Conservation (phyloP, 2,113 vertebrate genomes). For the Dendropsophus ebraccatus region DNA sequence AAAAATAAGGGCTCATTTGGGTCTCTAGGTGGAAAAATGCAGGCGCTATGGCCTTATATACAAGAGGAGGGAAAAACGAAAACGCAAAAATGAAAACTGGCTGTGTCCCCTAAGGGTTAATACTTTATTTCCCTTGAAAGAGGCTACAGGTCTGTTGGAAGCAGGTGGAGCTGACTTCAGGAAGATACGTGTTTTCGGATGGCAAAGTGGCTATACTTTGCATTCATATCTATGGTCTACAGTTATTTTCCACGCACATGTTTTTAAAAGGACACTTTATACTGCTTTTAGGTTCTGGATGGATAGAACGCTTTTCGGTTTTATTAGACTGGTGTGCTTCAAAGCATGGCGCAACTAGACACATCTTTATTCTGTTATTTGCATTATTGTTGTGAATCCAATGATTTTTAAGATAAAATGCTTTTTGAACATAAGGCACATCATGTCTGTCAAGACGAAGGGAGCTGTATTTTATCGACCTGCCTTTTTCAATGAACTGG, state of each 20-base stretch:
- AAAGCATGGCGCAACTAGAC: slow-evolving; percentile 3
- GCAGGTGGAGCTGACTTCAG: background rate
- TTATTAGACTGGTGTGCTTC: background rate
- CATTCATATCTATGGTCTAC: background rate
- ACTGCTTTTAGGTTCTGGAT: too few species aligned
- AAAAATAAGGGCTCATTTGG: too few species aligned
- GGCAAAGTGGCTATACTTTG: background rate
- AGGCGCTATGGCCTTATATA: too few species aligned
- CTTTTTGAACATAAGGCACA: slow-evolving; percentile 48
- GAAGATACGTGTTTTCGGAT: background rate
- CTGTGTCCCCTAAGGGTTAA: too few species aligned
- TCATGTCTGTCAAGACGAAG: background rate
- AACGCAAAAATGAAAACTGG: too few species aligned
- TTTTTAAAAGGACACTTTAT: too few species aligned
- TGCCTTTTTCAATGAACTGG: slow-evolving; percentile 34
- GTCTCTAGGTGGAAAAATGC: too few species aligned
- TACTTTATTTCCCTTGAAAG: too few species aligned
- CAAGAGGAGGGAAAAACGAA: too few species aligned
- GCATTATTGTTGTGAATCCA: background rate
- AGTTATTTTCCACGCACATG: background rate
- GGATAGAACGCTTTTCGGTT: background rate
- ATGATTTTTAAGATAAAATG: slow-evolving; percentile 48
- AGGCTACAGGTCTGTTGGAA: too few species aligned
- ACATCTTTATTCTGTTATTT: background rate
- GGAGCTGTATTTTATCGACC: slow-evolving; percentile 1